Evolutionary conservation across 1,140 invertebrate species (phyloP).

Genomic region (Coptotermes formosanus): DNA sequence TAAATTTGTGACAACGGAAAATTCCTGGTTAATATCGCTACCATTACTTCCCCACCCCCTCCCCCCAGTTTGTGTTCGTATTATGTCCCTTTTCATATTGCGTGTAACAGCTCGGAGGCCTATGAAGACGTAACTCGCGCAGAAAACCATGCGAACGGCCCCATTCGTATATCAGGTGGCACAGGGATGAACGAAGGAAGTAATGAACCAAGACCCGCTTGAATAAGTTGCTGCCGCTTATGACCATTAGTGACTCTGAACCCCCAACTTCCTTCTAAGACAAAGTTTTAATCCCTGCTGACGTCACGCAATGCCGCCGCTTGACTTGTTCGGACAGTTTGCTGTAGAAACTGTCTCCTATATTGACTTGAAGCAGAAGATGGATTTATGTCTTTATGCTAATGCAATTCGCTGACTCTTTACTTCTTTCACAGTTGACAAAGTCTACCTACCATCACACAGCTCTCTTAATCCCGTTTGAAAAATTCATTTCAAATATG

Average conservation of each 20-base stretch:
- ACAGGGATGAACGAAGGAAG: not conserved
- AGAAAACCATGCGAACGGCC: too few species aligned
- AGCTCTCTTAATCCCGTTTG: not conserved
- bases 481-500: too few species aligned
- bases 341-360: not conserved
- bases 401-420: not conserved
- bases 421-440: not conserved
- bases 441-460: not conserved
- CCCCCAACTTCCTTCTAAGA: not conserved
- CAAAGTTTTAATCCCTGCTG: conserved; percentile 18
- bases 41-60: too few species aligned
- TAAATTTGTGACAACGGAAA: too few species aligned
- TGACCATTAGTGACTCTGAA: not conserved
- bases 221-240: not conserved
- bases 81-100: too few species aligned
- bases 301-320: not conserved
- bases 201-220: not conserved
- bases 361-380: not conserved
- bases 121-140: too few species aligned
- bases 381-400: not conserved
- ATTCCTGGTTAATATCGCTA: too few species aligned
- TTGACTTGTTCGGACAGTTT: conserved; percentile 10
- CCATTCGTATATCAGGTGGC: too few species aligned
- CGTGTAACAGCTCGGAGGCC: too few species aligned
- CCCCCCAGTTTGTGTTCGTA: too few species aligned